Percentiles rank a stretch among this genome's conserved stretches.
Conservation (phyloP, 1,140 invertebrate species). For the Cardiocondyla obscurior region DNA sequence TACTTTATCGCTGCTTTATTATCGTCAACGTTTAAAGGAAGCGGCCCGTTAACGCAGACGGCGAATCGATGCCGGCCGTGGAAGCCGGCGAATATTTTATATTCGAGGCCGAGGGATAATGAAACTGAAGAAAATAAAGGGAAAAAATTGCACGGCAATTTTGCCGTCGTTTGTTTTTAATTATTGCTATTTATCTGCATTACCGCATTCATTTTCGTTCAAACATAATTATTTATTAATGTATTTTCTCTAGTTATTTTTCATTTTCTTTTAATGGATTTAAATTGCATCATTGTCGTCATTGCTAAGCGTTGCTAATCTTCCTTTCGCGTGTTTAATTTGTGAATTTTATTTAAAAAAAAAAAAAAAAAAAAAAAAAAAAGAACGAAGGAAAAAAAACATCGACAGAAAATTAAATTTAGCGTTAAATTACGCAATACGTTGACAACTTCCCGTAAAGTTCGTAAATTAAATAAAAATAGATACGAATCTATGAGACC, state of each 20-base stretch:
- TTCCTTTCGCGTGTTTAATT: constrained; percentile 10
- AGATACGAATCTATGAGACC: not conserved
- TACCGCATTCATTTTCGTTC: not conserved
- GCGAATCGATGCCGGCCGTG: constrained; percentile 25
- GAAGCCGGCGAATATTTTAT: constrained; percentile 3
- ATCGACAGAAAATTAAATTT: constrained; percentile 6
- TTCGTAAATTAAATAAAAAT: constrained; percentile 2
- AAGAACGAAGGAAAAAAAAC: too few relatives aligned
- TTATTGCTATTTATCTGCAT: not conserved
- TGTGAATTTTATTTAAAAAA: constrained; percentile 1
- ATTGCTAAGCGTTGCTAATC: not conserved
- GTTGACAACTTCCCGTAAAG: not conserved
- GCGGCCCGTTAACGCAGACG: constrained; percentile 17
- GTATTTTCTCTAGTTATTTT: not conserved
- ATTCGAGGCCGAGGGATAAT: not conserved
- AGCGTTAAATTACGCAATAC: not conserved
- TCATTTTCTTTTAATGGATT: constrained; percentile 5
- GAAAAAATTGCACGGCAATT: not conserved
- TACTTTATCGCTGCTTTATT: constrained; percentile 56
- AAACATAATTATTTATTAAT: constrained; percentile 10
- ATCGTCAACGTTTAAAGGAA: constrained; percentile 35
- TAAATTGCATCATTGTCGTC: not conserved
- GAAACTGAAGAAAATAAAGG: not conserved
- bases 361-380: too few relatives aligned
- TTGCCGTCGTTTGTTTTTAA: not conserved